Base-by-base conservation (phyloP, 2,113 vertebrate species). In the Lagopus leucura region DNA sequence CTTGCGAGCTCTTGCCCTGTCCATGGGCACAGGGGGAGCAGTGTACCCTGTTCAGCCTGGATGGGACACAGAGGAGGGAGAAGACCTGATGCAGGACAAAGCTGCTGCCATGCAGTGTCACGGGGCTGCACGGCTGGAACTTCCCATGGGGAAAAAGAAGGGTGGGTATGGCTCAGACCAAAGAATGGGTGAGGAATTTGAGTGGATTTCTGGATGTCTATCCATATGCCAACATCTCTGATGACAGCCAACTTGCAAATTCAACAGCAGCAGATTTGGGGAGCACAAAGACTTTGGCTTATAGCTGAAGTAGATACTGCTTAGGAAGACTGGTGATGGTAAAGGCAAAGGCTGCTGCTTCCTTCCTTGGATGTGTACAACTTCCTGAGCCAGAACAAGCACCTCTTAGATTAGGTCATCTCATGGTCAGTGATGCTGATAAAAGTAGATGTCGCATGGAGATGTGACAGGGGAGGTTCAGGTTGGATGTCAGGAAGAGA, bases 281-380 rank as follows among this genome's bases (percentile, higher is more conserved):
- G 55, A 83, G 20, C 21, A 20, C 8, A 47, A 60, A 50, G 14
- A 28, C 25, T 72, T 72, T 30, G 28, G 11, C 57, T 67, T 74
- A 36, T 21, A 64, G 20, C 24, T 79, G 73, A 79, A 40, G 0
- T 0, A 78, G 61, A 42, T 0, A 10, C 0, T 0, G 54, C 12
- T 24, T 1, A 0, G 5, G 32, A 32, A 25, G 27, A 2, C 28
- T 70, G 42, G 7, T 47, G 24, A 9, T 70, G 28, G 48, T 17
- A 87, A 83, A 45, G n/a, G 10, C 15, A 63, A 48, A 43, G 32
- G 9, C 2, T 21, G 25, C 25, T 36, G 28, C 17, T 80, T 75
- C 14, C 27, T 55, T 64, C 54, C 67, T 38, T 32, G 57, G 25
- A 22, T 45, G 16, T 50, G n/a, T 10, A 73, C 30, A 82, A 52